Percentiles rank a stretch among this genome's conserved stretches.
phyloP scores from a whole-genome alignment of 2,113 vertebrate species.

The Fukomys damarensis region DNA sequence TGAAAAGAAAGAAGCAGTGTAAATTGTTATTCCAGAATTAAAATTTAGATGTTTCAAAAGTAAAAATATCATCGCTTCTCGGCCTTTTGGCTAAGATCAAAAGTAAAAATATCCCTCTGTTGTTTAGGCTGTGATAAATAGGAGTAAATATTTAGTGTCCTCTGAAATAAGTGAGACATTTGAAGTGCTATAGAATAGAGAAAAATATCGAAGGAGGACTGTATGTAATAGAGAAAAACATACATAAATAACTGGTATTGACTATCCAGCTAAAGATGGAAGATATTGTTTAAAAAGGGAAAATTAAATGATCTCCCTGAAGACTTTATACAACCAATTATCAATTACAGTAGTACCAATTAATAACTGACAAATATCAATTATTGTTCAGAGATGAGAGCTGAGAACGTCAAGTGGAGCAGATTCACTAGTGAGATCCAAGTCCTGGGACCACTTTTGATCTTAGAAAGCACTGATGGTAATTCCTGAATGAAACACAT shows the following conservation, averaged over 20 bases:
- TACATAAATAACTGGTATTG: not conserved
- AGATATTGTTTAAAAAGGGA: not conserved
- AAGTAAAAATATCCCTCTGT: not conserved
- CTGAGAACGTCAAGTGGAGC: not conserved
- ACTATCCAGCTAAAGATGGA: not conserved
- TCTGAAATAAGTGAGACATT: not conserved
- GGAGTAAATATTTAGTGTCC: not conserved
- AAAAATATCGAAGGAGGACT: no score
- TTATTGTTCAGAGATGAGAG: not conserved
- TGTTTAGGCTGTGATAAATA: not conserved
- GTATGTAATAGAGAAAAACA: not conserved
- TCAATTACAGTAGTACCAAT: not conserved
- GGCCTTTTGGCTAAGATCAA: no score
- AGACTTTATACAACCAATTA: not conserved
- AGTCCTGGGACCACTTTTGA: not conserved
- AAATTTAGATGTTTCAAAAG: constrained; percentile 13
- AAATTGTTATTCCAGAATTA: constrained; percentile 24
- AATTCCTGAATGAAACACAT: not conserved
- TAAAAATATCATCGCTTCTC: not conserved
- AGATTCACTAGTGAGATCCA: not conserved
- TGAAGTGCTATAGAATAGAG: not conserved
- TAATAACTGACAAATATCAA: not conserved
- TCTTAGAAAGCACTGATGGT: not conserved
- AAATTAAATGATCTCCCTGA: constrained; percentile 26
- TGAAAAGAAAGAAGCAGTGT: not conserved